Evolutionary conservation across 2,888 invertebrate species (phyloP).

Genomic region (Tenthredo mesomela): DNA sequence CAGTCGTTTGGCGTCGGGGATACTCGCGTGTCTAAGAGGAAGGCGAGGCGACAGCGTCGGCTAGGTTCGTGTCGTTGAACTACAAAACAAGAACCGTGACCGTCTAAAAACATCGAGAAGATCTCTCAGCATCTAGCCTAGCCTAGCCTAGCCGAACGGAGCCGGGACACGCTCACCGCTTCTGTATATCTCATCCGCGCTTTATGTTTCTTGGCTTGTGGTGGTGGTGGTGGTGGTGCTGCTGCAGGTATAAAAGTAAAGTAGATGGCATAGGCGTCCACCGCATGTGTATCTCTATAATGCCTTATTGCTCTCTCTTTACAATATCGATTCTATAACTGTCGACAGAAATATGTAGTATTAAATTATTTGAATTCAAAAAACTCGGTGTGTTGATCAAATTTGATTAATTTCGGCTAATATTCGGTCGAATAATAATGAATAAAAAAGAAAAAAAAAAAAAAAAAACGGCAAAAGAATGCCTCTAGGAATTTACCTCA

Average conservation of each 20-base stretch:
- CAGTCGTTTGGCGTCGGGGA: slow-evolving; percentile 25
- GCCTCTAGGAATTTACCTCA: neutral
- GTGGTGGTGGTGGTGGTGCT: neutral
- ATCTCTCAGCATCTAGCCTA: slow-evolving; percentile 51
- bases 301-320: slow-evolving; percentile 1
- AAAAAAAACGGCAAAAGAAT: neutral
- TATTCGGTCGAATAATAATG: neutral
- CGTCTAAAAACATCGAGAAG: slow-evolving; percentile 65
- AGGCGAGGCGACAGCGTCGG: slow-evolving; percentile 50
- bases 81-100: slow-evolving; percentile 64
- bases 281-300: neutral
- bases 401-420: neutral
- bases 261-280: neutral
- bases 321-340: neutral
- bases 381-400: neutral
- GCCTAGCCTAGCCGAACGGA: slow-evolving; percentile 48
- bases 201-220: slow-evolving; percentile 28
- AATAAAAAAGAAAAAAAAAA: neutral
- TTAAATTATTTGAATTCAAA: neutral
- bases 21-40: slow-evolving; percentile 5
- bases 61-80: slow-evolving; percentile 66
- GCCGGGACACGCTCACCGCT: slow-evolving; percentile 33
- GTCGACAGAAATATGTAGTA: neutral
- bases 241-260: slow-evolving; percentile 9
- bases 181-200: slow-evolving; percentile 20